Base-by-base conservation (phyloP, 2,797 vertebrate genomes). In the Brachymystax lenok region DNA sequence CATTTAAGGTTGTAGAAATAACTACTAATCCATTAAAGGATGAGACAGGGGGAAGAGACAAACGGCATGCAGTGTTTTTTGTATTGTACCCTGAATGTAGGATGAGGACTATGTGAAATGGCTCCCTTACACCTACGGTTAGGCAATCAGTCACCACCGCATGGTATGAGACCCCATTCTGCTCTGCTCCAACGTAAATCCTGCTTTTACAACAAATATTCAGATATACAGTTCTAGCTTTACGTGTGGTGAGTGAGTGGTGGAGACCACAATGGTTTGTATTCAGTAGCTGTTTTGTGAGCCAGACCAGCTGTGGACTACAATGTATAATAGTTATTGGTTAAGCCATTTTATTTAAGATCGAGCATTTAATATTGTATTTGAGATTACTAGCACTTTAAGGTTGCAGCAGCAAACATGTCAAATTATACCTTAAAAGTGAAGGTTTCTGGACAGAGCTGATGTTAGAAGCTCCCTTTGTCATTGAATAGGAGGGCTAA, bases 361-460 rank as follows among this genome's bases (percentile, higher is more conserved):
- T 4, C 33, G 78, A 59, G 59, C 40, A 70, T 59, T 24, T 66
- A 28, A 19, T 77, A 16, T 74, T 64, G 70, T 81, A 56, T 13
- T 82, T 4, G n/a, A 70, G 74, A 70, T 17, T 74, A 75, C 74
- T 70, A 83, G 75, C 40, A 77, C 59, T 74, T 85, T 88, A 56
- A 56, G 21, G n/a, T 28, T 27, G 21, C 71, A 51, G 71, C 35
- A 56, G 70, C 67, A 59, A 69, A 28, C 19, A 68, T 76, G 77
- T 80, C 0, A 46, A 46, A 46, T 46, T 13, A 46, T 46, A 46
- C 10, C 10, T 46, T 46, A 46, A 46, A 46, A n/a, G 21, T 71
- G 12, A 71, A 71, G n/a, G 13, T 27, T 28, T 16, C 24, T 30
- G 27, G 63, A 66, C 63, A 28, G 13, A 27, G 12, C 10, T 66